A percentile compares a stretch with the other conserved stretches of the same genome.
Conservation (phyloP, 2,113 vertebrate genomes). For the Albula glossodonta region DNA sequence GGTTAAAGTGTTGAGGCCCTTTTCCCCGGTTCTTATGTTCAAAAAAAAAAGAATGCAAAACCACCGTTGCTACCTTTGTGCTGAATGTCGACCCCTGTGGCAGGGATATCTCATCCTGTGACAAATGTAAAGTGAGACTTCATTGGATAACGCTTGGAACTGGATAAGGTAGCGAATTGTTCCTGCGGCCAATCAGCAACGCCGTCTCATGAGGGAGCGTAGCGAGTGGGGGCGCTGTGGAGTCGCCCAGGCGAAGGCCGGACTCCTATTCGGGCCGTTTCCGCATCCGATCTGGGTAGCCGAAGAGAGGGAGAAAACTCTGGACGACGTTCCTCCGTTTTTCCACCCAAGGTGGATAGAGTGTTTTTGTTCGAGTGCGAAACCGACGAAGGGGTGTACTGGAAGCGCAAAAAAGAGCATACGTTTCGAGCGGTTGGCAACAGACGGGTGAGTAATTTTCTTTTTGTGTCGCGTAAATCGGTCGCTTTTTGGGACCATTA, state of each 20-base stretch:
- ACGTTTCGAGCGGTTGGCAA: neutral
- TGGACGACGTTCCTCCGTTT: constrained; percentile 29
- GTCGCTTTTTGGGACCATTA: constrained; percentile 37
- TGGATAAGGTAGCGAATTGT: neutral
- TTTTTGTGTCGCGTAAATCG: neutral
- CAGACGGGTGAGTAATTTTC: constrained; percentile 49
- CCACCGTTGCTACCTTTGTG: neutral
- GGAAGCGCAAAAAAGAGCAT: neutral
- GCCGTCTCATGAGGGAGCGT: constrained; percentile 26
- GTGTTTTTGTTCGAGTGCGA: constrained; percentile 9
- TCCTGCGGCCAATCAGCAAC: constrained; percentile 49
- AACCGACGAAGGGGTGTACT: neutral
- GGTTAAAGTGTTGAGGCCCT: too few relatives aligned
- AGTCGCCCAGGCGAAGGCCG: constrained; percentile 22
- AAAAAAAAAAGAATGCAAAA: too few relatives aligned
- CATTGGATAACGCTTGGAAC: constrained; percentile 46
- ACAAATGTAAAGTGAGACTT: constrained; percentile 16
- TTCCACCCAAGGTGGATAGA: neutral
- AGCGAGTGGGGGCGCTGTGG: constrained; percentile 24
- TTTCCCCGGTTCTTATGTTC: too few relatives aligned
- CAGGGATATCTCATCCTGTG: neutral
- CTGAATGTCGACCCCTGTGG: neutral
- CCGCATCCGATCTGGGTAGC: constrained; percentile 1
- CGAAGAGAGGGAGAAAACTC: neutral
- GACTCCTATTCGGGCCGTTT: constrained; percentile 3